A percentile compares a stretch with the other conserved stretches of the same genome.
phyloP scores from a whole-genome alignment of 1,140 invertebrate species.

The Metaphire vulgaris region DNA sequence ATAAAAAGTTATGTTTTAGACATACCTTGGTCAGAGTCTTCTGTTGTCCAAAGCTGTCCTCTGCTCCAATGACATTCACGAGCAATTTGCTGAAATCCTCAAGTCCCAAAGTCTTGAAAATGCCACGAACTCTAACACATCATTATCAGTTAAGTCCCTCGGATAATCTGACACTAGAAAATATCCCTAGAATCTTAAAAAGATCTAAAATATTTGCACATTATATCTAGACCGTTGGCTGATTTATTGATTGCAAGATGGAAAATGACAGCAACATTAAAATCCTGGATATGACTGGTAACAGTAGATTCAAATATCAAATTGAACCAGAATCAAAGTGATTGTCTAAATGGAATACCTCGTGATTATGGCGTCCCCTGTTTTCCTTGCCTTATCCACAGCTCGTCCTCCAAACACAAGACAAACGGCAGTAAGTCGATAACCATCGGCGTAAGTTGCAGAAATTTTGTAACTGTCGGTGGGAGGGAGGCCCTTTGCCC shows the following conservation, averaged over 20 bases:
- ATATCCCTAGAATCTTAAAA: too few relatives aligned
- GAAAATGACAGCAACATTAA: too few relatives aligned
- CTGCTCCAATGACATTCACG: constrained; percentile 54
- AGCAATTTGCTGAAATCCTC: constrained; percentile 51
- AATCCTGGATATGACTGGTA: too few relatives aligned
- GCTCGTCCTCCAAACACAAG: constrained; percentile 52
- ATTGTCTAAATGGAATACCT: constrained; percentile 10
- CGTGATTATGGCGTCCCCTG: constrained; percentile 53
- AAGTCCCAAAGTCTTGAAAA: constrained; percentile 51
- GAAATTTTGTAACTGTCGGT: constrained; percentile 54
- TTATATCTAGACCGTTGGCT: too few relatives aligned
- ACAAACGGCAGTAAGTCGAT: constrained; percentile 52
- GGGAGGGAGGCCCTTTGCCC: constrained; percentile 53
- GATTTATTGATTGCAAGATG: too few relatives aligned
- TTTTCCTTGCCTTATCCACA: constrained; percentile 53
- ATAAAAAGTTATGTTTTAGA: too few relatives aligned
- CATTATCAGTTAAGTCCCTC: neutral
- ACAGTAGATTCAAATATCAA: too few relatives aligned
- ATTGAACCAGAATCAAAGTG: too few relatives aligned
- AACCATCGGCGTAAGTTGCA: constrained; percentile 54
- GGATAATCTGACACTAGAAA: too few relatives aligned
- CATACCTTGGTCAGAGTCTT: constrained; percentile 34
- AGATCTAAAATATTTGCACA: too few relatives aligned
- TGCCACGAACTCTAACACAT: constrained; percentile 39
- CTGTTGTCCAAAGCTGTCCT: constrained; percentile 52